These are phyloP conservation scores for Microtus oregoni DNA, from an alignment of 2,113 vertebrate genomes.

Conservation along the genomic window DNA sequence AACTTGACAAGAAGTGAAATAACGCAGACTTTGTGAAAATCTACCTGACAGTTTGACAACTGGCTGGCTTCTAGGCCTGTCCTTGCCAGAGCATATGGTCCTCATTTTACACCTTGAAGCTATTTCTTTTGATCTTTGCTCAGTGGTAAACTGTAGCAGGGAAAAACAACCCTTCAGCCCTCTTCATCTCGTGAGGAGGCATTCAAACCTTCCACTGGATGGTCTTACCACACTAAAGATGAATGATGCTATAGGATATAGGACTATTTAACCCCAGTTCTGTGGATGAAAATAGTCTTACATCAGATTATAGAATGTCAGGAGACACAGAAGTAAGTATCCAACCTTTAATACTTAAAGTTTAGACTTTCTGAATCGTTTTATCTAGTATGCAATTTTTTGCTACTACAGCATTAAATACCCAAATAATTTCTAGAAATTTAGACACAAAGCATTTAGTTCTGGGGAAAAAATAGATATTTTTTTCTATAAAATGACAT, in stretches of 20 bases:
- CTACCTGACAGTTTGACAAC: constrained; percentile 67
- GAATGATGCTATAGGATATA: neutral
- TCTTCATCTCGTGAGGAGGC: constrained; percentile 50
- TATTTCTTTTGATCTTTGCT: constrained; percentile 68
- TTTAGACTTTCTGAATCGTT: neutral
- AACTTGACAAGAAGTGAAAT: constrained; percentile 41
- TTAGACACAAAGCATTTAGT: neutral
- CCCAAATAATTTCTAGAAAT: neutral
- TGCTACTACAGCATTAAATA: neutral
- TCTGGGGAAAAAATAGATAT: neutral
- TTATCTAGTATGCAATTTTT: neutral
- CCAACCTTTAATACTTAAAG: neutral
- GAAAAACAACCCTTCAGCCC: constrained; percentile 38
- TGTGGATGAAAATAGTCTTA: neutral
- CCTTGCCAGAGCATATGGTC: constrained; percentile 10
- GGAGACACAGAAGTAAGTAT: neutral
- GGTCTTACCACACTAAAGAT: neutral
- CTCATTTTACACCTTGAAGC: constrained; percentile 61
- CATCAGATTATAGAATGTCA: neutral
- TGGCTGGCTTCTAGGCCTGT: neutral
- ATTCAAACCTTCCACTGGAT: constrained; percentile 5
- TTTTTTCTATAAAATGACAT: neutral
- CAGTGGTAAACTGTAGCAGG: constrained; percentile 8
- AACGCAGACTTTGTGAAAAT: constrained; percentile 38
- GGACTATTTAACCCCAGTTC: constrained; percentile 27